These are phyloP conservation scores for Dicrostonyx torquatus DNA, from an alignment of 2,797 vertebrate species.

Conservation along the genomic window DNA sequence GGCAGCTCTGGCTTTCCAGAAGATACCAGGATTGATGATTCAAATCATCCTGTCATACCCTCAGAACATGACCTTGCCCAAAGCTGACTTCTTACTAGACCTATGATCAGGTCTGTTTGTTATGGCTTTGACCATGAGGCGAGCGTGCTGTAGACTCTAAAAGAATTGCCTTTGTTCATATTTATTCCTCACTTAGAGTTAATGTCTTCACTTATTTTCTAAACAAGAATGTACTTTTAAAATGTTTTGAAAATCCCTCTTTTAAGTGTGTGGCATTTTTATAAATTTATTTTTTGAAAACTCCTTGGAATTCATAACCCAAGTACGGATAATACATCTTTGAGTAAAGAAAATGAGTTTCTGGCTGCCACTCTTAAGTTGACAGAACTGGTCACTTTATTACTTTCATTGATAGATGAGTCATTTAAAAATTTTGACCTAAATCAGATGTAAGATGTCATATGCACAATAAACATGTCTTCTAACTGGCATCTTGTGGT, in stretches of 20 bases:
- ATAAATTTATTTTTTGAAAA: slow-evolving; percentile 31
- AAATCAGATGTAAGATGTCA: slow-evolving; percentile 41
- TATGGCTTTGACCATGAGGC: not conserved
- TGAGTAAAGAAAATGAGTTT: slow-evolving; percentile 26
- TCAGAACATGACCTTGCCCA: not conserved
- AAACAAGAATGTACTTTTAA: not conserved
- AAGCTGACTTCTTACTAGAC: not conserved
- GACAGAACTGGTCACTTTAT: slow-evolving; percentile 50
- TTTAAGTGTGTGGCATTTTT: not conserved
- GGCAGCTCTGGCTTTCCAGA: not conserved
- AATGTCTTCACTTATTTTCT: not conserved
- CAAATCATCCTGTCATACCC: not conserved
- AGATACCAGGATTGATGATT: not conserved
- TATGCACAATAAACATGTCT: slow-evolving; percentile 18
- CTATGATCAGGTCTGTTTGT: not conserved
- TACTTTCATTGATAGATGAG: slow-evolving; percentile 7
- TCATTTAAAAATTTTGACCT: slow-evolving; percentile 43
- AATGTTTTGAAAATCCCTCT: not conserved
- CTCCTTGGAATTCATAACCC: slow-evolving; percentile 27
- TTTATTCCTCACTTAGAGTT: not conserved
- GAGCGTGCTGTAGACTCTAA: not conserved
- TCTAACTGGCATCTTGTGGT: not conserved
- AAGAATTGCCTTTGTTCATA: not conserved
- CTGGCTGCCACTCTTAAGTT: not conserved
- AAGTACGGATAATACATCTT: not conserved